Conservation (phyloP, 2,888 invertebrate genomes). For the Galeopsomyia nigrocyanea region DNA sequence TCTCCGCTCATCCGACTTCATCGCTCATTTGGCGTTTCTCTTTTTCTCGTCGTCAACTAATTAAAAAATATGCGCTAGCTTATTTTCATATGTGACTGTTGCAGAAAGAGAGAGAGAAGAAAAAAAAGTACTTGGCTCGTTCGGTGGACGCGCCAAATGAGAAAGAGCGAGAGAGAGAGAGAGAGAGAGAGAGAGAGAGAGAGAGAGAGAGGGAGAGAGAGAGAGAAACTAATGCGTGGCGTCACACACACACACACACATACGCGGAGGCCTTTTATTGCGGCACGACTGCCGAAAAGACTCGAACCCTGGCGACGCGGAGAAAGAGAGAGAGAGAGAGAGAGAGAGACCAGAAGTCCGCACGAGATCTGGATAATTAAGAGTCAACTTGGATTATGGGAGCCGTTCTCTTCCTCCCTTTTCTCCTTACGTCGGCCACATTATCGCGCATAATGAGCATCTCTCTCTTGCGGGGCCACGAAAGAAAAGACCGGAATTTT, state of each 20-base stretch:
- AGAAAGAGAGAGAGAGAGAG: no score
- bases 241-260: conserved; percentile 10
- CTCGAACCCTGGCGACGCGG: conserved; percentile 37
- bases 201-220: conserved; percentile 13
- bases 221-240: conserved; percentile 15
- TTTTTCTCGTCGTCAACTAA: conserved; percentile 26
- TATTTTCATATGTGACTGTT: conserved; percentile 36
- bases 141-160: conserved; percentile 6
- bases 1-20: conserved; percentile 43
- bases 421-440: not conserved
- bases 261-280: conserved; percentile 33
- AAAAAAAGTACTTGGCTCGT: conserved; percentile 2
- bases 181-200: conserved; percentile 26
- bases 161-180: conserved; percentile 28
- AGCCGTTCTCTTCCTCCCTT: no score
- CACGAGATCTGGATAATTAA: conserved; percentile 37
- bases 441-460: conserved; percentile 7
- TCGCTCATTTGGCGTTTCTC: conserved; percentile 36
- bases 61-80: conserved; percentile 47
- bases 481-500: not conserved
- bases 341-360: conserved; percentile 26
- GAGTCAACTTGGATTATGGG: conserved; percentile 22
- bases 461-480: not conserved
- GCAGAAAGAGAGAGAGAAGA: not conserved
- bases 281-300: conserved; percentile 18